Base-by-base conservation (phyloP, 2,113 vertebrate species). In the Mionectes macconnelli region DNA sequence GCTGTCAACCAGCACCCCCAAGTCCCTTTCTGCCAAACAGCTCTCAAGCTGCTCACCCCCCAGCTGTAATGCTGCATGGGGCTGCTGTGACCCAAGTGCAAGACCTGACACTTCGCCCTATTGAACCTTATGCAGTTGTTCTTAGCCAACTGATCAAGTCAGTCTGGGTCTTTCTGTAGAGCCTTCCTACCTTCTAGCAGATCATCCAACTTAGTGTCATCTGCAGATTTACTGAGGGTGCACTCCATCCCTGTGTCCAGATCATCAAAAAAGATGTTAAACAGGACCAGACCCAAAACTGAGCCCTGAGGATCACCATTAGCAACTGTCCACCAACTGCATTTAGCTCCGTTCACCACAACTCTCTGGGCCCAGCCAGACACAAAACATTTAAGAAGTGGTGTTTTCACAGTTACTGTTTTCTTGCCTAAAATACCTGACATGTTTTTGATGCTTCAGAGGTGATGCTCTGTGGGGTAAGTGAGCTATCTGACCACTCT, bases 371-470 rank as follows among this genome's bases (percentile, higher is more conserved):
- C 23, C 53, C 49, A 30, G 35, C 35, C 44, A 69, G 24, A 60
- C 15, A 35, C 14, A 57, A 21, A 75, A 33, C 30, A 21, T 3
- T 24, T 44, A 52, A 18, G 11, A 69, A 63, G 39, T 33, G 13
- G 9, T 39, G 11, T 69, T 55, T 62, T 64, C 24, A 45, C 21
- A 31, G 33, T 40, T 80, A 55, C 33, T 63, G 42, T 77, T 77
- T 72, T 49, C 77, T 39, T 60, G 11, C 8, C 22, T 55, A 14
- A 70, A 27, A 31, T 66, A 19, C 14, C 76, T 52, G 55, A 50
- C 0, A 0, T 52, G 23, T 12, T 44, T 31, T 55, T 55, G 12
- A 17, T 60, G 40, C 23, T 82, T n/a, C 57, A 39, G 57, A 55
- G 31, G 28, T 31, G 76, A 44, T 55, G 44, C 10, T 59, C 9